Conservation (phyloP, 2,888 invertebrate genomes). For the Thysanoteuthis rhombus region DNA sequence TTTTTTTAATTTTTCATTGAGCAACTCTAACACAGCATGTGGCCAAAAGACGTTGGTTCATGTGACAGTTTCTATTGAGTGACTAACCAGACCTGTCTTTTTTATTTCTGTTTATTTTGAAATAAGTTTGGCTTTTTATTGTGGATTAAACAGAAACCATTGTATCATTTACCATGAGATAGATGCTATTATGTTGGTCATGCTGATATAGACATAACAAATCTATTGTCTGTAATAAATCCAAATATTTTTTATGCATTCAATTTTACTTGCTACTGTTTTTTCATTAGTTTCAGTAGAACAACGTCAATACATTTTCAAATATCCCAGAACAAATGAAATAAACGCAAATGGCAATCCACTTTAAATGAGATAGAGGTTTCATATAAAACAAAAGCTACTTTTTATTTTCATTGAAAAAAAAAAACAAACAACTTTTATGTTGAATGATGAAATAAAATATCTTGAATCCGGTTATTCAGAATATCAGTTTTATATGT, state of each 20-base stretch:
- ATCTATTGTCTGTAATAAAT: neutral
- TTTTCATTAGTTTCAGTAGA: neutral
- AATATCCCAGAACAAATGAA: neutral
- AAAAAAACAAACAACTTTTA: neutral
- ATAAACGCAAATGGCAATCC: neutral
- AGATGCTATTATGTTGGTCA: neutral
- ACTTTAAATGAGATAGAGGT: neutral
- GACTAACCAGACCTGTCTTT: too few species aligned
- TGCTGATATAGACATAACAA: neutral
- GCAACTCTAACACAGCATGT: too few species aligned
- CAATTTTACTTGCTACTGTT: neutral
- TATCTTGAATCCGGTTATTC: neutral
- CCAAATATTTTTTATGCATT: neutral
- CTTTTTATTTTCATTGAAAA: neutral
- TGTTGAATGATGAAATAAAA: neutral
- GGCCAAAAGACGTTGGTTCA: too few species aligned
- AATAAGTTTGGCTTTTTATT: too few species aligned
- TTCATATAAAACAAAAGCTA: neutral
- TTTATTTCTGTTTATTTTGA: too few species aligned
- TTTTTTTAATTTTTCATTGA: too few species aligned
- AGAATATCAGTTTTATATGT: neutral
- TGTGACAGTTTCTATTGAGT: too few species aligned
- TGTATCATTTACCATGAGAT: too few species aligned
- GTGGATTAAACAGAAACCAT: too few species aligned
- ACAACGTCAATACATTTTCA: neutral